Percentiles rank a stretch among this genome's conserved stretches.
These are phyloP conservation scores for Camelus bactrianus DNA, from an alignment of 2,113 vertebrate species.

Conservation along the genomic window DNA sequence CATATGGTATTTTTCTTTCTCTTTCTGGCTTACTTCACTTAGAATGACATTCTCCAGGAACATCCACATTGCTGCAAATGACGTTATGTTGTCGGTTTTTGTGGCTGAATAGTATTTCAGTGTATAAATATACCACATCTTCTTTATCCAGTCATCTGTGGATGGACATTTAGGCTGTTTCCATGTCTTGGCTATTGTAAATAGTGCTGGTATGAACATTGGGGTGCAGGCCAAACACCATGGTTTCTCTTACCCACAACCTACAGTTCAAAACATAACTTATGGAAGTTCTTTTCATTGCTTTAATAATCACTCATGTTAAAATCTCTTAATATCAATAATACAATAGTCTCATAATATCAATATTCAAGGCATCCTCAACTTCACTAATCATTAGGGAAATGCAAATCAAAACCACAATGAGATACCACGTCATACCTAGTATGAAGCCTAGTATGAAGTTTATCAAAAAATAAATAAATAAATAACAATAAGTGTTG, in stretches of 20 bases:
- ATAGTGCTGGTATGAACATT: no score
- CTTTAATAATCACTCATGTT: not conserved
- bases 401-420: not conserved
- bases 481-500: not conserved
- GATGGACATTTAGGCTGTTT: no score
- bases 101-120: no score
- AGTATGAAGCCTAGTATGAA: not conserved
- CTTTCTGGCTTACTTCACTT: no score
- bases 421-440: not conserved
- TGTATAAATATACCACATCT: no score
- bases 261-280: not conserved
- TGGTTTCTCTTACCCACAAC: not conserved
- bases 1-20: no score
- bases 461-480: not conserved
- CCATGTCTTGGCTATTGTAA: no score
- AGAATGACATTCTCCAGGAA: no score
- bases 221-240: not conserved
- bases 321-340: not conserved
- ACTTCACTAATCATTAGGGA: not conserved
- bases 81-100: no score
- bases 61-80: no score
- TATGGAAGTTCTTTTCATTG: not conserved
- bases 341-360: no score
- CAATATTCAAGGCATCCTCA: not conserved
- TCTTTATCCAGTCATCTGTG: no score